A percentile compares a stretch with the other conserved stretches of the same genome.
Evolutionary conservation across 1,140 invertebrate species (phyloP).

Genomic region (Apis dorsata): DNA sequence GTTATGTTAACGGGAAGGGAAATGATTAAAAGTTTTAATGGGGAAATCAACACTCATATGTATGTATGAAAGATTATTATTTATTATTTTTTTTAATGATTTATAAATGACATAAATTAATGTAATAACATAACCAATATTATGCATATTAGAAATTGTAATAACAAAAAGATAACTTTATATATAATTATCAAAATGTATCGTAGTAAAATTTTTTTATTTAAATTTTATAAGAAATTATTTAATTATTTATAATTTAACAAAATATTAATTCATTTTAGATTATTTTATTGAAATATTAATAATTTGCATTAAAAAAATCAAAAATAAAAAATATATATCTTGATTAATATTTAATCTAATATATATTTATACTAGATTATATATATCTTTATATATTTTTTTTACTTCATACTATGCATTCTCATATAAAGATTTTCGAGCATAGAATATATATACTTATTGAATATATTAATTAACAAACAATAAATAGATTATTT

Average conservation of each 20-base stretch:
- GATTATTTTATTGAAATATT: not conserved
- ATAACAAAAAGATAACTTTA: not conserved
- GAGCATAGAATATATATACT: not conserved
- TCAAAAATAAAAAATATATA: not conserved
- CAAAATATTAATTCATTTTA: not conserved
- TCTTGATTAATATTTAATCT: too few species aligned
- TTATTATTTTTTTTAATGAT: not conserved
- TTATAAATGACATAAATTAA: not conserved
- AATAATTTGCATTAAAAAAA: not conserved
- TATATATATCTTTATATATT: too few species aligned
- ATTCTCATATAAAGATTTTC: too few species aligned
- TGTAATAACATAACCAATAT: not conserved
- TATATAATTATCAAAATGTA: not conserved
- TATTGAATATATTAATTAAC: not conserved
- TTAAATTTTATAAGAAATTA: not conserved
- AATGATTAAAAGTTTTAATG: constrained; percentile 7
- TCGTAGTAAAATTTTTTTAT: not conserved
- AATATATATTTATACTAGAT: too few species aligned
- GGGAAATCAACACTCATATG: constrained; percentile 7
- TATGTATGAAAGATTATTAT: not conserved
- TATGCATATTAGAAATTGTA: not conserved
- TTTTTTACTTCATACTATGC: too few species aligned
- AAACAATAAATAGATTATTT: not conserved
- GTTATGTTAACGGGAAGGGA: not conserved
- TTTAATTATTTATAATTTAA: not conserved